A percentile compares a stretch with the other conserved stretches of the same genome.
Evolutionary conservation across 2,888 invertebrate species (phyloP).

Genomic region (Coremacera marginata): DNA sequence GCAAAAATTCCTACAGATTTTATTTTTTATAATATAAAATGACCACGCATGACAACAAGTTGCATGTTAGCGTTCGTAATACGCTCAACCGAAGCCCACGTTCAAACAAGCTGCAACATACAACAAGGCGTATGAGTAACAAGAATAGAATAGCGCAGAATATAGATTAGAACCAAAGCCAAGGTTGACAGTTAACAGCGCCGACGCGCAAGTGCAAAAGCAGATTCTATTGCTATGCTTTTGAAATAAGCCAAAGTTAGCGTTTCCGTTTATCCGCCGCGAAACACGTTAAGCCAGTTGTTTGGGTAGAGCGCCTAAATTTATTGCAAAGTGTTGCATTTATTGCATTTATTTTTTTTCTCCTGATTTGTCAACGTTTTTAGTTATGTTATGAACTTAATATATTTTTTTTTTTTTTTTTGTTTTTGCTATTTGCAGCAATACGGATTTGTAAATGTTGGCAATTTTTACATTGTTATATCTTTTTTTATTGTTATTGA

Average conservation of each 20-base stretch:
- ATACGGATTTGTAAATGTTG: neutral
- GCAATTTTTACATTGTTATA: neutral
- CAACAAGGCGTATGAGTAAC: constrained; percentile 7
- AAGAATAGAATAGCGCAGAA: neutral
- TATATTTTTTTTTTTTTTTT: neutral
- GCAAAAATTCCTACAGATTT: too few relatives aligned
- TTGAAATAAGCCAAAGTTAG: neutral
- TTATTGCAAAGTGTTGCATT: neutral
- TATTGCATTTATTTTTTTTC: neutral
- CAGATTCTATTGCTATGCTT: neutral
- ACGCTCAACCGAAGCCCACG: constrained; percentile 3
- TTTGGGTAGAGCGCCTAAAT: neutral
- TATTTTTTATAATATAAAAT: neutral
- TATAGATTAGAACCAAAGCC: neutral
- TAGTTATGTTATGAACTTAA: too few relatives aligned
- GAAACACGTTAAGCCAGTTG: constrained; percentile 13
- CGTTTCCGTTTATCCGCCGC: too few relatives aligned
- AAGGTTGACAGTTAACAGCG: neutral
- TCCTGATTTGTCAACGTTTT: too few relatives aligned
- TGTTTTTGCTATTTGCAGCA: neutral
- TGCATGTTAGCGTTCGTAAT: neutral
- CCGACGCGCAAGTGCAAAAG: neutral
- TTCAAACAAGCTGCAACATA: neutral
- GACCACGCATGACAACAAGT: neutral
- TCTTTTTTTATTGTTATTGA: neutral